Evolutionary conservation across 2,113 vertebrate species (phyloP), one percentile per base, ranked within the genome.

Genomic region (Spea multiplicata): DNA sequence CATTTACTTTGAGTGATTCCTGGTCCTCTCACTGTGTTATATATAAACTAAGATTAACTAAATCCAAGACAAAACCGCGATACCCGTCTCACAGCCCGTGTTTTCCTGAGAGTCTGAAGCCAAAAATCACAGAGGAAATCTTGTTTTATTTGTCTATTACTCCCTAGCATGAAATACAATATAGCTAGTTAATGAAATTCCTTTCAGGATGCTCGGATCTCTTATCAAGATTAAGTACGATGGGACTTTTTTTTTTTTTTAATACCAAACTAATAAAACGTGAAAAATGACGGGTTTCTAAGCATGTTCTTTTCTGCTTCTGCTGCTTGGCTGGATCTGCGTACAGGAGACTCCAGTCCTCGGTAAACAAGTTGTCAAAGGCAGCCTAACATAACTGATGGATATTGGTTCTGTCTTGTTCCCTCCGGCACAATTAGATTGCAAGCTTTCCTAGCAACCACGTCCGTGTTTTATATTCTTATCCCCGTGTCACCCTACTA

Each of bases 221-320:
- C 50, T 76, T 61, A 76, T 76, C 66, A 76, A 76, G 65, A 76
- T 68, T 76, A 57, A 76, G 65, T 66, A 76, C n/a, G 67, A 70
- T 48, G 47, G 5, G 67, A 49, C 47, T 13, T 67, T 44, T 47
- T 67, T 52, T 57, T 57, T 57, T 59, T 69, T 69, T 14, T 70
- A 17, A 70, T 71, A 71, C 46, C 67, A 71, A 62, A 44, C 67
- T 62, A 77, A 77, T 77, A 62, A 77, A 77, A 76, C 66, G 59
- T 55, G 74, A 75, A 59, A 74, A 61, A 70, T 61, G 44, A 69
- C 44, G 69, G 53, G 59, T 69, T 61, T 76, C 14, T 61, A 49
- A 62, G 55, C 52, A 8, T 30, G 49, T 47, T 47, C 55, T 59
- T 59, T 59, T 59, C 66, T 76, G 65, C 66, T 66, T 48, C 44